Conservation (phyloP, 2,113 vertebrate genomes). For the Platanista minor region DNA sequence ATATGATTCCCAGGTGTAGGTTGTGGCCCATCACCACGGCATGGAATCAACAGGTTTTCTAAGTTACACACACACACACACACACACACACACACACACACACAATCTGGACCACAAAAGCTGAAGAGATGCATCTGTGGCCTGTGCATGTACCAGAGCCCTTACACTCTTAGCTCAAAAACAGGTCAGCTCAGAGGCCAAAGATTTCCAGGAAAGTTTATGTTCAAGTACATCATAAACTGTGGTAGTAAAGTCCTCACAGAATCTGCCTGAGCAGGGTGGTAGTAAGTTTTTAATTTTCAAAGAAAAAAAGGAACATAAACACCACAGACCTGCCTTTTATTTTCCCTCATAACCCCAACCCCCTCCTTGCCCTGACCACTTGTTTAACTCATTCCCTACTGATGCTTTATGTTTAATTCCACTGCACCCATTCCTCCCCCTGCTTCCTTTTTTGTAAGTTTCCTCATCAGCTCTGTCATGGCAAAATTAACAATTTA, state of each 20-base stretch:
- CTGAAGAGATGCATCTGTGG: conserved; percentile 30
- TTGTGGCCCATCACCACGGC: rapidly evolving
- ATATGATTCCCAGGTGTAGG: not conserved
- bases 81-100: not conserved
- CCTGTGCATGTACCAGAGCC: not conserved
- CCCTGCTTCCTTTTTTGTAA: not conserved
- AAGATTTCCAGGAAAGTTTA: conserved; percentile 51
- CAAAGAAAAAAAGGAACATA: not conserved
- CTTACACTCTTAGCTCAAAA: conserved; percentile 21
- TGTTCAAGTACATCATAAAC: conserved; percentile 19
- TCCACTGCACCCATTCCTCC: no score
- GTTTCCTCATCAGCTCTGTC: not conserved
- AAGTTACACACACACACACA: not conserved
- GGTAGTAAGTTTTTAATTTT: not conserved
- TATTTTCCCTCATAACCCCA: not conserved
- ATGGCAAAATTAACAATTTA: not conserved
- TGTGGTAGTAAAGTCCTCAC: not conserved
- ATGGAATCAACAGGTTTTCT: not conserved
- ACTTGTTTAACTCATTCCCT: not conserved
- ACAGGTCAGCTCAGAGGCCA: conserved; percentile 47
- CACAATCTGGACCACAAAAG: not conserved
- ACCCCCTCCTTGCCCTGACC: not conserved
- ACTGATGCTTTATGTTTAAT: not conserved
- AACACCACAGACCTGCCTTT: not conserved
- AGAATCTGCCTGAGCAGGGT: not conserved